Percentiles rank a stretch among this genome's conserved stretches.
These are phyloP conservation scores for Drosophila chauvacae DNA, from an alignment of 1,140 invertebrate species.

Conservation along the genomic window DNA sequence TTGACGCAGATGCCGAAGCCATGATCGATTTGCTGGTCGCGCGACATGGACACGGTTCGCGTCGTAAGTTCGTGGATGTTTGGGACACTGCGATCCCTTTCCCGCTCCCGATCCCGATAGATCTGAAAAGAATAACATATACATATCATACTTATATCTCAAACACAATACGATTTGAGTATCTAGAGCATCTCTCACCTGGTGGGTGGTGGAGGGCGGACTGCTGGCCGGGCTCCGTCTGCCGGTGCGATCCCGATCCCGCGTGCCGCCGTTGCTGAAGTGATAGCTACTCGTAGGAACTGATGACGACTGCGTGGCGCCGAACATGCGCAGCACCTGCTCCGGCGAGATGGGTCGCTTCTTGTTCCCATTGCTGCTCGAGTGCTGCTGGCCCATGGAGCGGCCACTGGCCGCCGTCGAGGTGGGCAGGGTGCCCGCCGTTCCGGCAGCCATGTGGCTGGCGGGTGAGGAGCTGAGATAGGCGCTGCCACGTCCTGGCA, in stretches of 20 bases:
- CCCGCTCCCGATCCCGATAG: conserved; percentile 79
- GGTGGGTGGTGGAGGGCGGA: conserved; percentile 89
- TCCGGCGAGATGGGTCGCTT: conserved; percentile 91
- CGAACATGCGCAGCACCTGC: conserved; percentile 89
- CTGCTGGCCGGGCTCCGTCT: conserved; percentile 90
- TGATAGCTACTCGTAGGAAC: conserved; percentile 85
- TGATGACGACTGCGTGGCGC: conserved; percentile 85
- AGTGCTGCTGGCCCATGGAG: conserved; percentile 42
- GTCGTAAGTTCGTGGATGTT: conserved; percentile 91
- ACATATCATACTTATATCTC: background rate
- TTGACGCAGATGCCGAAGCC: conserved; percentile 95
- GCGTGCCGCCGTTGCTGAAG: conserved; percentile 82
- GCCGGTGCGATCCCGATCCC: conserved; percentile 80
- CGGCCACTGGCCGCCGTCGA: conserved; percentile 75
- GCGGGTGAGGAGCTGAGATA: conserved; percentile 87
- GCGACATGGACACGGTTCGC: conserved; percentile 92
- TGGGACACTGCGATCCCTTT: conserved; percentile 85
- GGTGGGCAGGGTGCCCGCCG: conserved; percentile 79
- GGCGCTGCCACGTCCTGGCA: conserved; percentile 85
- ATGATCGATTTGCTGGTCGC: conserved; percentile 90
- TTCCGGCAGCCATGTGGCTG: conserved; percentile 85
- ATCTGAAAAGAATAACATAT: conserved; percentile 41
- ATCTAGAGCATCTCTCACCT: conserved; percentile 77
- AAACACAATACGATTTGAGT: background rate
- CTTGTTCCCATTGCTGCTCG: conserved; percentile 85